Conservation (phyloP, 2,797 vertebrate species). For the Pipistrellus kuhlii region DNA sequence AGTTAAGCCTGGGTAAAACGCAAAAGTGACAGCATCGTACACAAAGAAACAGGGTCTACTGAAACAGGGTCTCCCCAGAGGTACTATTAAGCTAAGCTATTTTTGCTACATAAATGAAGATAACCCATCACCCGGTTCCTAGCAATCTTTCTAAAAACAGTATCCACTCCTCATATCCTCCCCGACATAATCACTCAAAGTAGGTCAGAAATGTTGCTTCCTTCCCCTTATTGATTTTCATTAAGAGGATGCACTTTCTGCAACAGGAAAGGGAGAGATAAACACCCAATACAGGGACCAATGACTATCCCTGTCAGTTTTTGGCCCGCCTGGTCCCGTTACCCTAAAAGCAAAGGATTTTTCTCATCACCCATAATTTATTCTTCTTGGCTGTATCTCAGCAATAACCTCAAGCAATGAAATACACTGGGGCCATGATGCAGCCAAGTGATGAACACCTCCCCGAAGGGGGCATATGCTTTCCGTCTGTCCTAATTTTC, state of each 20-base stretch:
- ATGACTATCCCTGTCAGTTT: conserved; percentile 49
- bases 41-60: conserved; percentile 31
- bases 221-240: conserved; percentile 59
- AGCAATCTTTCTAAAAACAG: conserved; percentile 61
- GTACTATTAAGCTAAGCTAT: conserved; percentile 9
- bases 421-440: conserved; percentile 18
- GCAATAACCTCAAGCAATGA: conserved; percentile 40
- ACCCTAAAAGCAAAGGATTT: conserved; percentile 4
- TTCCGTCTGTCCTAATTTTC: conserved; percentile 62
- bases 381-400: conserved; percentile 19
- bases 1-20: conserved; percentile 39
- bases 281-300: conserved; percentile 57
- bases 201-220: conserved; percentile 74
- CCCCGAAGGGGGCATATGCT: conserved; percentile 17
- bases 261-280: conserved; percentile 50
- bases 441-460: conserved; percentile 21
- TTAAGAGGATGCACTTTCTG: conserved; percentile 70
- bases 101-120: conserved; percentile 56
- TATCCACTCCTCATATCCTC: background rate
- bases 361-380: conserved; percentile 12
- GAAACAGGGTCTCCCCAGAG: background rate
- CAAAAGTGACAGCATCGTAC: background rate
- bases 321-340: conserved; percentile 12
- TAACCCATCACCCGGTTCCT: conserved; percentile 59
- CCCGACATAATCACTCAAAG: conserved; percentile 60